Base-by-base conservation (phyloP, 1,140 invertebrate species). In the Nomia melanderi region DNA sequence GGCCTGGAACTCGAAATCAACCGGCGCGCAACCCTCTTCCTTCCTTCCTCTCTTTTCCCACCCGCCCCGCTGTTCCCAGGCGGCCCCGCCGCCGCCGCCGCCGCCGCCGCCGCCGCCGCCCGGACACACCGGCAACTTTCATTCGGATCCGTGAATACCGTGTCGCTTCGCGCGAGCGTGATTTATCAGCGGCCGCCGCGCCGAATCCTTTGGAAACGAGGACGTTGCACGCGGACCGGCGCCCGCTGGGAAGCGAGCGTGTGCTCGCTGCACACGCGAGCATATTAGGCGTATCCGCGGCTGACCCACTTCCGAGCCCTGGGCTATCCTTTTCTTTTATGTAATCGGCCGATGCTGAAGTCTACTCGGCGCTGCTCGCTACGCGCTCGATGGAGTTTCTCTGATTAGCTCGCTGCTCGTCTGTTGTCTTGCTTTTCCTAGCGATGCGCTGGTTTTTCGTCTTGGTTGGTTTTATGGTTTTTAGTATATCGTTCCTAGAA, bases 261-360 rank as follows among this genome's bases (percentile, higher is more conserved):
- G n/a, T n/a, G n/a, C n/a, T n/a, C n/a, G n/a, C n/a, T 76, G 63
- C 33, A 36, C n/a, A 57, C 41, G 31, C 39, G 29, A 29, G 17
- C 56, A 33, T 39, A 39, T 69, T 76, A 76, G 65, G 57, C 36
- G 67, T 64, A 44, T 39, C 23, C n/a, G n/a, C 41, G 41, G 20
- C 41, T 60, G 73, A 67, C 73, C 73, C 36, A 76, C 53, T 76
- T 76, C 39, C 36, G 29, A 27, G 17, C 25, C 59, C 1, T 29
- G 29, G 20, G 39, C 53, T 29, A 69, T 56, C 65, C 73, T 69
- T 76, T 76, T 76, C 73, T 69, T 76, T 69, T 60, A 60, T 59
- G 60, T 76, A 76, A 69, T 76, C 73, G 41, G 14, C 14, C 73
- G 39, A 67, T 65, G 65, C 27, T 4, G 5, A 50, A n/a, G n/a